phyloP scores from a whole-genome alignment of 2,797 vertebrate species.

The Sebastes vulpes region DNA sequence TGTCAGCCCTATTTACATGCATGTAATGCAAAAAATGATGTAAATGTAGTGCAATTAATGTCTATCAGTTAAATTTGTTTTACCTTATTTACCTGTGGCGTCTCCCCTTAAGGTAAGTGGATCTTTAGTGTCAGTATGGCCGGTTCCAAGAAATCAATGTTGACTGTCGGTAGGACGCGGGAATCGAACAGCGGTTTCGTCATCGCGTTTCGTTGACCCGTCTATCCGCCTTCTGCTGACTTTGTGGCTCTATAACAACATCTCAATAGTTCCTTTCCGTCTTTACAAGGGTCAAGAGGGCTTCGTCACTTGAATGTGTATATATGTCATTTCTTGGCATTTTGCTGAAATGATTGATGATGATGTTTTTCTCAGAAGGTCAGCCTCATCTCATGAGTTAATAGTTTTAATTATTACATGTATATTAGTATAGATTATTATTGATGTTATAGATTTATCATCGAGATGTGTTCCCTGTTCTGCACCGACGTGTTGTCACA shows the following conservation, averaged over 20 bases:
- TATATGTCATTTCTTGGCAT: neutral
- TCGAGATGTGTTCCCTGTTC: neutral
- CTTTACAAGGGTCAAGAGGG: neutral
- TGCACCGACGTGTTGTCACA: neutral
- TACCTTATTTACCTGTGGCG: rapidly evolving
- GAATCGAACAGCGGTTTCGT: too few species aligned
- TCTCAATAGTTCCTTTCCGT: too few species aligned
- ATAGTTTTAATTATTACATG: neutral
- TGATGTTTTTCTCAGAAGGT: neutral
- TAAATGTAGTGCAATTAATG: too few species aligned
- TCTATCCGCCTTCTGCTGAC: neutral
- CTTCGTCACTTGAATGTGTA: neutral
- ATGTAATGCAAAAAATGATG: too few species aligned
- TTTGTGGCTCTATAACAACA: neutral
- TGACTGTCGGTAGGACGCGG: too few species aligned
- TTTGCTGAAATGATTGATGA: neutral
- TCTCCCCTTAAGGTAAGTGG: too few species aligned
- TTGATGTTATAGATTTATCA: neutral
- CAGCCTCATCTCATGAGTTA: neutral
- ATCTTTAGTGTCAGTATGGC: too few species aligned
- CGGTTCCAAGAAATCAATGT: too few species aligned
- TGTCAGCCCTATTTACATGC: too few species aligned
- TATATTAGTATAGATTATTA: neutral
- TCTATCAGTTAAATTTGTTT: too few species aligned
- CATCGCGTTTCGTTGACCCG: neutral